Evolutionary conservation across 53 echinoderm and acorn worm genomes (phyloP), one percentile per base, ranked within the genome.

Genomic region (Arbacia lixula): DNA sequence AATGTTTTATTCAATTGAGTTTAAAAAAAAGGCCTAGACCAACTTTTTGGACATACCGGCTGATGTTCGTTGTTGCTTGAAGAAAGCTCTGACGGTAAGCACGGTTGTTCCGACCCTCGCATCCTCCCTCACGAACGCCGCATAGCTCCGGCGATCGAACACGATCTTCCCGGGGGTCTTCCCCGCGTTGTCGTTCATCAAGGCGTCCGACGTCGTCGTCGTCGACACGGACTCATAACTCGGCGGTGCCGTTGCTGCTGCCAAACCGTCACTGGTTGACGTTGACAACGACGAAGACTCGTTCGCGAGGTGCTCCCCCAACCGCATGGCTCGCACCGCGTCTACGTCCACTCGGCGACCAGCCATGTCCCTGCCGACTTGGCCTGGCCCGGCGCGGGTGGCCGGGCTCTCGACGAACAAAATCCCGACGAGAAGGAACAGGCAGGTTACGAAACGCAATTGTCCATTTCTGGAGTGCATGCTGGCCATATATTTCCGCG

Each of bases 11-110:
- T n/a, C n/a, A n/a, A n/a, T n/a, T n/a, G n/a, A n/a, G n/a, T n/a
- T n/a, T n/a, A n/a, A n/a, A n/a, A n/a, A n/a, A n/a, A n/a, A n/a
- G n/a, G n/a, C n/a, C n/a, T n/a, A n/a, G n/a, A n/a, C n/a, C n/a
- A n/a, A n/a, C n/a, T n/a, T n/a, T n/a, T n/a, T 36, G 34, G 0
- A 6, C 75, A 19, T 75, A 75, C 75, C 75, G 52, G 24, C 54
- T 11, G 54, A 75, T 1, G 54, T 75, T 36, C 54, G 75, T 32
- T 54, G 53, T 9, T 75, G 31, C 36, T 53, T 26, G 22, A 53
- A 75, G 75, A 75, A 75, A 53, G 75, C 75, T 53, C 20, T 16
- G 5, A 75, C 19, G 2, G 75, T 75, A 8, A 75, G 75, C 4
- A 75, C 75, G 22, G 34, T 36, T 34, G 43, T 32, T 34, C 75